Evolutionary conservation across 2,113 vertebrate species (phyloP).

Genomic region (Pelmatolapia mariae): DNA sequence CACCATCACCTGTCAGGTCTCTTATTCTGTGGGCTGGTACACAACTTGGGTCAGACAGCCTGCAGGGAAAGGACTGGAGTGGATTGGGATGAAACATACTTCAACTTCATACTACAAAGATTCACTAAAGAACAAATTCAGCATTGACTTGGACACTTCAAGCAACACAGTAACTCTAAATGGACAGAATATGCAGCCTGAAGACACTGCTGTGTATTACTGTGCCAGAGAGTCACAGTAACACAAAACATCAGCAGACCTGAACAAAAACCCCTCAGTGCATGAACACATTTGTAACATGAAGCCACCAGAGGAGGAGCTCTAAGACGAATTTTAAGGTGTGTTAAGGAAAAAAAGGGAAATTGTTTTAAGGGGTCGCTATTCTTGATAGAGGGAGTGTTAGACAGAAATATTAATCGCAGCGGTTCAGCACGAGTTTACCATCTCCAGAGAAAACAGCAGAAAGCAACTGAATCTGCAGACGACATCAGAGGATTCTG

Average conservation of each 20-base stretch:
- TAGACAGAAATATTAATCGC: neutral
- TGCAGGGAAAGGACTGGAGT: neutral
- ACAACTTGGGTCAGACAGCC: rapidly evolving
- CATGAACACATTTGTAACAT: neutral
- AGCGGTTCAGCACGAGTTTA: neutral
- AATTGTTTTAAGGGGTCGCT: rapidly evolving
- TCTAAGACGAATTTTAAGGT: neutral
- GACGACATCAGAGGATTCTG: too few relatives aligned
- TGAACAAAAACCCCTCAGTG: neutral
- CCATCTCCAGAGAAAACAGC: neutral
- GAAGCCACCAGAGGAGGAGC: neutral
- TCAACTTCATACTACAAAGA: neutral
- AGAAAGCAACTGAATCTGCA: too few relatives aligned
- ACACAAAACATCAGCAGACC: neutral
- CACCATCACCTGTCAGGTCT: too few relatives aligned
- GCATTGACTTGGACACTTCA: rapidly evolving
- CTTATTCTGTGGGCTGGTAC: too few relatives aligned
- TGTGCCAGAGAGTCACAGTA: neutral
- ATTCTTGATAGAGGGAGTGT: neutral
- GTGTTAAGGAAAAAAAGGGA: neutral
- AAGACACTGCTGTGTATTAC: neutral
- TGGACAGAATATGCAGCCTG: neutral
- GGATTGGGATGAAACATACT: neutral
- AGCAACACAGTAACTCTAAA: rapidly evolving
- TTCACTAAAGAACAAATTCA: rapidly evolving